phyloP scores from a whole-genome alignment of 2,113 vertebrate genomes.

The Cynocephalus volans region DNA sequence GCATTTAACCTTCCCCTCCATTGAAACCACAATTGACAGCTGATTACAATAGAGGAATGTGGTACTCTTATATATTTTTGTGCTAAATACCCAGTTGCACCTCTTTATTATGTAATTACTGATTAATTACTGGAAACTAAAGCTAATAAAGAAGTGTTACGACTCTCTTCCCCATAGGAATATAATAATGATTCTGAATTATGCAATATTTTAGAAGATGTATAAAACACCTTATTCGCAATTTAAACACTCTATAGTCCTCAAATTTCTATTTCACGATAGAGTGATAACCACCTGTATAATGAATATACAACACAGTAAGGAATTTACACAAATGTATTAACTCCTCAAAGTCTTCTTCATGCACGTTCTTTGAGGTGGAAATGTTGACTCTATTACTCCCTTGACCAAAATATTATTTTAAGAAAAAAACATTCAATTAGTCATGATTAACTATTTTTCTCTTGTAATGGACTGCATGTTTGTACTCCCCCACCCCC shows the following conservation, averaged over 20 bases:
- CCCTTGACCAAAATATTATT: background rate
- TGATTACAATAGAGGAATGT: slow-evolving; percentile 28
- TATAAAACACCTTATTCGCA: slow-evolving; percentile 74
- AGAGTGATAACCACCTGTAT: slow-evolving; percentile 35
- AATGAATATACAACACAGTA: background rate
- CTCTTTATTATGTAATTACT: slow-evolving; percentile 76
- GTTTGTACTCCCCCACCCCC: background rate
- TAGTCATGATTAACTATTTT: background rate
- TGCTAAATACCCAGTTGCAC: slow-evolving; percentile 58
- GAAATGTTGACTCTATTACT: background rate
- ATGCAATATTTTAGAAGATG: slow-evolving; percentile 70
- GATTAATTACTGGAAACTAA: slow-evolving; percentile 76
- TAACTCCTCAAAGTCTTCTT: background rate
- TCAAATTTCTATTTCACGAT: slow-evolving; percentile 56
- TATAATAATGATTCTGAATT: slow-evolving; percentile 71
- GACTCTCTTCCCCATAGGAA: slow-evolving; percentile 51
- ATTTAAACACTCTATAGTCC: slow-evolving; percentile 63
- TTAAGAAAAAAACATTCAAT: background rate
- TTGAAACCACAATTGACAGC: slow-evolving; percentile 18
- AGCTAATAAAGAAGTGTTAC: slow-evolving; percentile 73
- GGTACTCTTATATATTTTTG: slow-evolving; percentile 53
- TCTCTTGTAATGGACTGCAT: background rate
- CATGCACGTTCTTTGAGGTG: background rate
- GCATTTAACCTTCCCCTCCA: background rate
- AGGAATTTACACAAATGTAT: slow-evolving; percentile 10